phyloP scores from a whole-genome alignment of 2,113 vertebrate species.

The Pitta sordida region DNA sequence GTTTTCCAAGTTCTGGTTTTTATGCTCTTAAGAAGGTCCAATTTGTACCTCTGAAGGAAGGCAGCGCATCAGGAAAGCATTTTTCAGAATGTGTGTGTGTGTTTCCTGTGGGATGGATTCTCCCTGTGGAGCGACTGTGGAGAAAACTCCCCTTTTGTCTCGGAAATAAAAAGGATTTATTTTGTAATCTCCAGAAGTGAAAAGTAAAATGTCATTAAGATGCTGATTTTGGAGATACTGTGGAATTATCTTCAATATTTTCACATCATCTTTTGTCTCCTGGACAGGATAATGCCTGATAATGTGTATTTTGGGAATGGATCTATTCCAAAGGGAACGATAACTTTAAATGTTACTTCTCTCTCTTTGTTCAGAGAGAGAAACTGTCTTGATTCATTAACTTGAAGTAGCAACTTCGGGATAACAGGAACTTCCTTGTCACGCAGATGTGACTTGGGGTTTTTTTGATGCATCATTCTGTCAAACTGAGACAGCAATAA shows the following conservation, averaged over 20 bases:
- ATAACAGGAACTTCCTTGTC: not conserved
- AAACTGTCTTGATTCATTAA: not conserved
- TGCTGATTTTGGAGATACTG: not conserved
- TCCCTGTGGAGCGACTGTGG: not conserved
- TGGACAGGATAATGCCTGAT: not conserved
- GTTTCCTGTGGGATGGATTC: rapidly evolving
- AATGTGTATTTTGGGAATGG: not conserved
- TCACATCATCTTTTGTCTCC: not conserved
- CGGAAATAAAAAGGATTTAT: not conserved
- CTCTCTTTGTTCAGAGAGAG: not conserved
- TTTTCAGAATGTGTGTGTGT: rapidly evolving
- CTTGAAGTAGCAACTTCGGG: not conserved
- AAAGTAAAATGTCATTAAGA: not conserved
- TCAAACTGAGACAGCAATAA: not conserved
- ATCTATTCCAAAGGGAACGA: not conserved
- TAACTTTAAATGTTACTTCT: not conserved
- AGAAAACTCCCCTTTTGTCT: not conserved
- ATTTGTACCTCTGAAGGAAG: not conserved
- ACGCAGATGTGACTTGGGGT: not conserved
- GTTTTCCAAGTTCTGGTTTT: not conserved
- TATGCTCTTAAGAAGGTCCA: not conserved
- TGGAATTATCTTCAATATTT: not conserved
- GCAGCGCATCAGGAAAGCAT: rapidly evolving
- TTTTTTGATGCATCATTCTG: not conserved
- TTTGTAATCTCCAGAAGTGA: not conserved